Percentiles rank a stretch among this genome's conserved stretches.
Conservation (phyloP, 2,888 invertebrate genomes). For the Lycocerus yunnanus region DNA sequence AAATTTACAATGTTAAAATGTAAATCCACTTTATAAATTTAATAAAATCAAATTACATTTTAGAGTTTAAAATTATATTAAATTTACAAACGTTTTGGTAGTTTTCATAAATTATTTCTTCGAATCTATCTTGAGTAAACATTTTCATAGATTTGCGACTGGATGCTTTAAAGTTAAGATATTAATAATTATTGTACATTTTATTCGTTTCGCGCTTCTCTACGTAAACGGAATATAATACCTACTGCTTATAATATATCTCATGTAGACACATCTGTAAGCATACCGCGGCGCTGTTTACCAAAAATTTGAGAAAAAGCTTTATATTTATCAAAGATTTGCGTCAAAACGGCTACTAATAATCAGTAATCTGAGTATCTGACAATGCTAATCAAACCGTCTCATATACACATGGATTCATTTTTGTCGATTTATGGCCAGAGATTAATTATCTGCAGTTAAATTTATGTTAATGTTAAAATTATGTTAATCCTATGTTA, state of each 20-base stretch:
- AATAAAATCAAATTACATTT: background rate
- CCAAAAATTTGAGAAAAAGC: background rate
- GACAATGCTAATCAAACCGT: background rate
- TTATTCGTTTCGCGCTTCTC: background rate
- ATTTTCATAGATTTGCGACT: background rate
- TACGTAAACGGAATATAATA: too few species aligned
- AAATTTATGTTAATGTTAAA: too few species aligned
- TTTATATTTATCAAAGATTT: background rate
- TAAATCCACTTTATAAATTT: background rate
- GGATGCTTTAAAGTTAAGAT: background rate
- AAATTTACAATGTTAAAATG: background rate
- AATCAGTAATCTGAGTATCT: background rate
- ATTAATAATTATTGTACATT: background rate
- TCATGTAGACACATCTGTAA: too few species aligned
- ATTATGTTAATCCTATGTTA: too few species aligned
- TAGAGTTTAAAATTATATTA: background rate
- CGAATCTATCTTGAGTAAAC: background rate
- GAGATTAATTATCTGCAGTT: too few species aligned
- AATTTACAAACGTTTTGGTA: background rate
- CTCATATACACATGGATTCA: too few species aligned
- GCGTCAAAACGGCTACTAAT: background rate
- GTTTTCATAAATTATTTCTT: background rate
- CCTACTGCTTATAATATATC: too few species aligned
- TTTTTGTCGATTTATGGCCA: too few species aligned
- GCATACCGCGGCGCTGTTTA: too few species aligned